phyloP scores from a whole-genome alignment of 2,797 vertebrate species.

The Cuniculus paca region DNA sequence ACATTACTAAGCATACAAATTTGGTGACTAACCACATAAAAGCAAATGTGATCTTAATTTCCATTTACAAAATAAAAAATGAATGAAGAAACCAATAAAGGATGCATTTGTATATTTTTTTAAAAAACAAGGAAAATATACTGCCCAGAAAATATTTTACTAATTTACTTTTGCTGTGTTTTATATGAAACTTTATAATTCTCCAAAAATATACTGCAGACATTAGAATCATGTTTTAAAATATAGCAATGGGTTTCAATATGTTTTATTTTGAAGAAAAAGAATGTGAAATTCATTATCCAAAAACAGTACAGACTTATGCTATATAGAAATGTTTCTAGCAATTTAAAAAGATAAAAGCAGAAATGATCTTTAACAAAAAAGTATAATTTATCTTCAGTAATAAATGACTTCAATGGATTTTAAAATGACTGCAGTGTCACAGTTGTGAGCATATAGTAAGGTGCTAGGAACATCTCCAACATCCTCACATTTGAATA shows the following conservation, averaged over 20 bases:
- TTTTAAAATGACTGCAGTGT: not conserved
- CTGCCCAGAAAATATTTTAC: not conserved
- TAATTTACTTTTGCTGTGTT: constrained; percentile 28
- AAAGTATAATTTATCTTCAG: constrained; percentile 49
- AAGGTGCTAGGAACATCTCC: not conserved
- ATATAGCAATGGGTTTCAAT: constrained; percentile 5
- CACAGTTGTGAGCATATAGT: not conserved
- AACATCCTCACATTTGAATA: not conserved
- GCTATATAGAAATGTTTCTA: not conserved
- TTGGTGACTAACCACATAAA: constrained; percentile 87
- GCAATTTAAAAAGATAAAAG: not conserved
- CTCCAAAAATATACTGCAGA: not conserved
- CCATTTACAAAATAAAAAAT: constrained; percentile 81
- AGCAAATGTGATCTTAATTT: constrained; percentile 87
- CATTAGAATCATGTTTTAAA: constrained; percentile 59
- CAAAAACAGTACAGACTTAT: not conserved
- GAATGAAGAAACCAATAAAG: constrained; percentile 81
- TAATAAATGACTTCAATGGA: constrained; percentile 22
- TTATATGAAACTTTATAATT: constrained; percentile 25
- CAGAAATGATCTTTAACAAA: constrained; percentile 56
- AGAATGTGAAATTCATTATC: constrained; percentile 6
- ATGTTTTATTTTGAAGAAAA: constrained; percentile 23
- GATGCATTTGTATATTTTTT: not conserved
- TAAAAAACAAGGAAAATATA: constrained; percentile 31
- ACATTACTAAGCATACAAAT: constrained; percentile 86